These are phyloP conservation scores for Perizoma flavofasciatum DNA, from an alignment of 2,888 invertebrate genomes.

Conservation along the genomic window DNA sequence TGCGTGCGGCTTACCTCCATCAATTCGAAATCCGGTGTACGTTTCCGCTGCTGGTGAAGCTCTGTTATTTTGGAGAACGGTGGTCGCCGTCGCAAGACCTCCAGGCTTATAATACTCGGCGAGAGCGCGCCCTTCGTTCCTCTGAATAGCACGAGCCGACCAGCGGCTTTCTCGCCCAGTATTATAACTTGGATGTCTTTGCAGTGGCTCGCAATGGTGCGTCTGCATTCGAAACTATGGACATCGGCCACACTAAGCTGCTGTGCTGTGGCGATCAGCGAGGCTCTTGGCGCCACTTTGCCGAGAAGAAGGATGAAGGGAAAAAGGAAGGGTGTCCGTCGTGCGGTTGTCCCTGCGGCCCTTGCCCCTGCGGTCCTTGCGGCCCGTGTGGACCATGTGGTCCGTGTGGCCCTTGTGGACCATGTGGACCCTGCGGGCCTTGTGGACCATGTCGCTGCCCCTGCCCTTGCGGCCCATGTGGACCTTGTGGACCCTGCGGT, in stretches of 20 bases:
- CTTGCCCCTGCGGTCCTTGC: constrained; percentile 48
- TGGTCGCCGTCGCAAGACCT: constrained; percentile 63
- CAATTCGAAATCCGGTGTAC: background rate
- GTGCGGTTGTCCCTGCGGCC: constrained; percentile 43
- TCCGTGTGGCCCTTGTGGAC: constrained; percentile 52
- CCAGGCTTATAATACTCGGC: constrained; percentile 74
- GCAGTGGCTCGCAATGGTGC: constrained; percentile 53
- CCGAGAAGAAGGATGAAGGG: constrained; percentile 54
- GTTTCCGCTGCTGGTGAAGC: constrained; percentile 49
- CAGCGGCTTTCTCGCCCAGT: constrained; percentile 61
- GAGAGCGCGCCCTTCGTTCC: constrained; percentile 62
- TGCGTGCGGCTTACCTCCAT: constrained; percentile 7
- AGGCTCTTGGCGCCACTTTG: constrained; percentile 46
- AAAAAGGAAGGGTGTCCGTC: constrained; percentile 44
- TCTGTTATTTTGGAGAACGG: constrained; percentile 77
- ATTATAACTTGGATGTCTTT: constrained; percentile 76
- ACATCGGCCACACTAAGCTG: constrained; percentile 43
- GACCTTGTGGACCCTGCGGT: constrained; percentile 37
- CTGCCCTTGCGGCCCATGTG: constrained; percentile 47
- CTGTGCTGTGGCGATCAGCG: constrained; percentile 57
- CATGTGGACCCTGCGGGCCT: constrained; percentile 54
- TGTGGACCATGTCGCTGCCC: constrained; percentile 50
- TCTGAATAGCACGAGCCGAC: constrained; percentile 68
- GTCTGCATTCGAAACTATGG: constrained; percentile 37
- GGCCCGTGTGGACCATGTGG: constrained; percentile 46